Evolutionary conservation across 2,797 vertebrate genomes (phyloP), one percentile per base, ranked within the genome.

Genomic region (Lepilemur septentrionalis): DNA sequence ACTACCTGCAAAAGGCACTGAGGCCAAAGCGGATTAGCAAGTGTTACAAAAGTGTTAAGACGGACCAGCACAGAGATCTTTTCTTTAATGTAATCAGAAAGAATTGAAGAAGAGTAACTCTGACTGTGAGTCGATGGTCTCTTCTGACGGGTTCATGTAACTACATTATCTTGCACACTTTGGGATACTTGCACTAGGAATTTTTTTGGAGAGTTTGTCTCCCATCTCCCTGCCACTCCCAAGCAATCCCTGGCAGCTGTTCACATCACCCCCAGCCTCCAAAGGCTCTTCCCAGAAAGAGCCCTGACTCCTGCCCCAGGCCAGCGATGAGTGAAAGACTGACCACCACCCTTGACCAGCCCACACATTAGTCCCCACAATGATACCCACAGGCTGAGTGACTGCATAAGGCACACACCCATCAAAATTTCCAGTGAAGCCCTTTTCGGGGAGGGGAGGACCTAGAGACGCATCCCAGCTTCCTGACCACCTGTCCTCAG

Each of bases 51-150:
- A 48, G 57, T 55, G 81, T 48, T 67, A 11, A 89, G 38, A 67
- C 10, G 50, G 86, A 76, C 32, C 7, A 59, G 35, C n/a, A 7
- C 55, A 35, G 41, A 59, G 50, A n/a, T n/a, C 32, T 61, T 30
- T 14, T 4, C 67, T 83, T 50, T 46, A 83, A 38, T 63, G 65
- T 18, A 3, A 20, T 41, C 38, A 17, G 32, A 70, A 67, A 69
- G 79, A 25, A 72, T 4, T 13, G 17, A 50, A 46, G 89, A 89
- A 12, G 78, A 86, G 17, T 0, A 25, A 25, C 41, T 52, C 63
- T 61, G 28, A 50, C 46, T 20, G 15, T 3, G 0, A 80, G 48
- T 14, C 6, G 0, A 22, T 7, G 35, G 22, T n/a, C 41, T 85
- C 50, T 57, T 50, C 80, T 78, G 23, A 89, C 14, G 7, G 41